Evolutionary conservation across 23 tunicate genomes (phyloP).

Genomic region (Botrylloides violaceus): DNA sequence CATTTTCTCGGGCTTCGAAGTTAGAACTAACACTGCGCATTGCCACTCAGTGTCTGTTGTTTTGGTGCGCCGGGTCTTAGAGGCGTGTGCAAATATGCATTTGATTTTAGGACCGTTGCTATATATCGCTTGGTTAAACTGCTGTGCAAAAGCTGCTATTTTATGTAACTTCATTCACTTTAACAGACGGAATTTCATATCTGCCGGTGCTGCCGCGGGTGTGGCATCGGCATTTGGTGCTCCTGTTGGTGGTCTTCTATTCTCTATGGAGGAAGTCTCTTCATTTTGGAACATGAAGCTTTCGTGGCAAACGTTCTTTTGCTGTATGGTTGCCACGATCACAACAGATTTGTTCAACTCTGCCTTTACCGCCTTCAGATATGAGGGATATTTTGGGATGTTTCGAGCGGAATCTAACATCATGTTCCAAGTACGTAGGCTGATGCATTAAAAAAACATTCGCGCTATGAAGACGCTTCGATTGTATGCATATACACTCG

Average conservation of each 20-base stretch:
- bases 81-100: no score
- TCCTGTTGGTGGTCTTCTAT: constrained; percentile 98
- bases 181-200: constrained; percentile 88
- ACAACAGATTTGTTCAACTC: constrained; percentile 97
- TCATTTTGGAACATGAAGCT: constrained; percentile 96
- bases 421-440: constrained; percentile 63
- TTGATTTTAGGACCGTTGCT: no score
- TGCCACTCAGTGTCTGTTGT: no score
- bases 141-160: no score
- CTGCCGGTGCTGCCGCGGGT: constrained; percentile 99
- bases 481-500: no score
- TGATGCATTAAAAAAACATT: background rate
- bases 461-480: background rate
- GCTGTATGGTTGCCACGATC: constrained; percentile 98
- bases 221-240: constrained; percentile 99
- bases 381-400: constrained; percentile 81
- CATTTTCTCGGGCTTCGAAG: no score
- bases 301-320: constrained; percentile 99
- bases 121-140: no score
- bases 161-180: no score
- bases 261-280: constrained; percentile 99
- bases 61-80: no score
- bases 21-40: no score
- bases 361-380: constrained; percentile 79
- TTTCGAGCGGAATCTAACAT: constrained; percentile 87